Evolutionary conservation across 2,113 vertebrate genomes (phyloP), one percentile per base, ranked within the genome.

Genomic region (Merops nubicus): DNA sequence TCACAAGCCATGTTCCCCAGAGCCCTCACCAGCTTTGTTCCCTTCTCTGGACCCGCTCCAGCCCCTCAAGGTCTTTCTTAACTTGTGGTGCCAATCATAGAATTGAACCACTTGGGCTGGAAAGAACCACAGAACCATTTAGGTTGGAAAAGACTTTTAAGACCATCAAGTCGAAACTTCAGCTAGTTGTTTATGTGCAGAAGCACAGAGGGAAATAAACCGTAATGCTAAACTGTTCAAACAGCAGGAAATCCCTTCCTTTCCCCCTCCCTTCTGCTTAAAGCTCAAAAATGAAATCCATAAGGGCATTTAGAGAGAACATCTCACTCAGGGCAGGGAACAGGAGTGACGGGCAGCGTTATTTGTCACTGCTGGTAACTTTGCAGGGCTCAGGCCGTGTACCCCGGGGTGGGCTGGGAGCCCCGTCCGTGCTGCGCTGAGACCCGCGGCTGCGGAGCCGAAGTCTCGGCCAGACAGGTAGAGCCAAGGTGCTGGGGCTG

Each of bases 391-490:
- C 95, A 92, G 65, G 65, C 40, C 94, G 93, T 97, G 97, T 96
- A 93, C 72, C 88, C 83, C 50, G 54, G 93, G 88, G 97, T 91
- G 34, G 15, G 68, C 93, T 92, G 88, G 94, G 91, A 97, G 90
- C 97, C 96, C 92, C 92, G 62, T 94, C 50, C 45, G 63, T 89
- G 83, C 96, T 36, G 91, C n/a, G n/a, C n/a, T n/a, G n/a, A n/a
- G n/a, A n/a, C 86, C 57, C 3, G 68, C 94, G 91, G 78, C 8
- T 42, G 88, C 72, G 75, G 88, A 96, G 97, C 97, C 98, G 97
- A 98, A 97, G 98, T 97, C 98, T 91, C 97, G 98, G 94, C 97
- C 95, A 97, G 98, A 98, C 98, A 98, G 97, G 96, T 97, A 97
- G 95, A 96, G 11, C 13, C 15, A 18, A 47, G 45, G 45, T 96